Evolutionary conservation across 2,888 invertebrate species (phyloP), one percentile per base, ranked within the genome.

Genomic region (Bombylius major): DNA sequence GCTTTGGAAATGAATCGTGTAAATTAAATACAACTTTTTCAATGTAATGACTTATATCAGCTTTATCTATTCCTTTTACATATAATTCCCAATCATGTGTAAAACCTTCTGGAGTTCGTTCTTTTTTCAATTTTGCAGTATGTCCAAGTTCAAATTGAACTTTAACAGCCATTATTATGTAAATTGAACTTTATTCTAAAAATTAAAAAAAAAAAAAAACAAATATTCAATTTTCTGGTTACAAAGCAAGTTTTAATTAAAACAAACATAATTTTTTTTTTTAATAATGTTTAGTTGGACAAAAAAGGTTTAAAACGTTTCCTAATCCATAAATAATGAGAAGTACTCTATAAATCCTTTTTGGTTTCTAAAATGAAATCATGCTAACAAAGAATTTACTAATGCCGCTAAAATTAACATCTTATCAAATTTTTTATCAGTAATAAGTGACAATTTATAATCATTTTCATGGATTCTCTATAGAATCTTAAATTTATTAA

Each of bases 21-120:
- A 97, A 79, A 68, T 86, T 78, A 70, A 96, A 96, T 34, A 95
- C 88, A 61, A 89, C 87, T 81, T 90, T 94, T 59, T 96, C 95
- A 56, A 96, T 85, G 78, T 90, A 97, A 70, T 88, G 82, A 67
- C 89, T 85, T 65, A 97, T 90, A 69, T 89, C 88, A 62, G 87
- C 84, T 64, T 87, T 86, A 69, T 94, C 91, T 62, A 84, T 82
- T 55, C 95, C 95, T 67, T 89, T 82, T 32, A 97, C 91, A 77
- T 88, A 96, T 54, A 97, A 86, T 73, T 91, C 90, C 97, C 97
- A 97, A 73, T 97, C 96, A 77, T 97, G 97, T 64, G 96, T 97
- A 71, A 90, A 95, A 50, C 93, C 95, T 71, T 93, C 90, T 32
- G 84, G 82, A 13, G 93, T 91, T 65, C 83, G 82, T 70, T 89